Base-by-base conservation (phyloP, 1,140 invertebrate species). In the Pollicipes pollicipes region DNA sequence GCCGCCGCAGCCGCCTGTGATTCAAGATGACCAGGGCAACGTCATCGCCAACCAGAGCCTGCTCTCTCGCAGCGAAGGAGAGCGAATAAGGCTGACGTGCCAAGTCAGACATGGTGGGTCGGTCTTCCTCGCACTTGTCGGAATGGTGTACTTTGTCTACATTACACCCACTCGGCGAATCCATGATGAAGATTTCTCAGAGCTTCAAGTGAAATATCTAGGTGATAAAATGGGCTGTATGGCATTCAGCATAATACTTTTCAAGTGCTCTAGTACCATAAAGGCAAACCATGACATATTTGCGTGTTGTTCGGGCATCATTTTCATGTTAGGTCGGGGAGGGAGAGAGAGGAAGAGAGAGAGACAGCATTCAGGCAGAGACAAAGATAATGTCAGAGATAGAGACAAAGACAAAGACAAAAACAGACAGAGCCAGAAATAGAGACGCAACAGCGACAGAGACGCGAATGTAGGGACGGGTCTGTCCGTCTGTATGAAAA, bases 311-410 rank as follows among this genome's bases (percentile, higher is more conserved):
- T n/a, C n/a, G n/a, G n/a, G 6, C 45, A 58, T 58, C 13, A 58
- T 21, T 21, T 58, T 58, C 2, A 58, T 58, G 45, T 21, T 2
- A 70, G 26, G 31, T 29, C 70, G 71, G 69, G 29, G 16, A 31
- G 29, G 63, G 29, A 69, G 30, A 69, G 68, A 21, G 28, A 69
- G 30, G 29, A 30, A 69, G 69, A 72, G 70, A 29, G 68, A 71
- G 71, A 72, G 30, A 71, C 67, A 71, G 66, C 29, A 69, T 28
- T 68, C n/a, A 17, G 68, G 68, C 27, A 69, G 63, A 27, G 70
- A 71, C 27, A 63, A 35, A 72, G 37, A 28, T 30, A 70, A 70
- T 63, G 68, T 32, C 63, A 29, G 69, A 68, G 16, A 45, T 29
- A 32, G 31, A 71, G 27, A 24, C 30, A 45, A 68, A 30, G 72